These are phyloP conservation scores for Drosophila pectinifera DNA, from an alignment of 1,140 invertebrate species.

Conservation along the genomic window DNA sequence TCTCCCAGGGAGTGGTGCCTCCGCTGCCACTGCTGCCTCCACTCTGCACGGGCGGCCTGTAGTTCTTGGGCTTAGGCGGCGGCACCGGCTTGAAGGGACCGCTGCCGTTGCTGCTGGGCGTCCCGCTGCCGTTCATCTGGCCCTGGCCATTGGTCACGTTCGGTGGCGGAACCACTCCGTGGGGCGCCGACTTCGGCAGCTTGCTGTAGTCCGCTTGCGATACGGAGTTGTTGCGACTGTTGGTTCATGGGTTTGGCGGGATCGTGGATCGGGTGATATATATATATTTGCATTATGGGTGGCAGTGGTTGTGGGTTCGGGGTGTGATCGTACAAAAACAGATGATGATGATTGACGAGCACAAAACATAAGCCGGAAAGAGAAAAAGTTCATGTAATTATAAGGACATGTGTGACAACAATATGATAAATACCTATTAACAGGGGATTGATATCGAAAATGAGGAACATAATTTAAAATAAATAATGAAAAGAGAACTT, in stretches of 20 bases:
- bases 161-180: constrained; percentile 68
- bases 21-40: constrained; percentile 69
- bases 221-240: constrained; percentile 86
- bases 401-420: constrained; percentile 54
- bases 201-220: constrained; percentile 86
- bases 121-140: constrained; percentile 67
- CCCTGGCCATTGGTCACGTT: constrained; percentile 57
- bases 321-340: constrained; percentile 30
- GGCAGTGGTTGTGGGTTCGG: constrained; percentile 18
- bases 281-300: constrained; percentile 37
- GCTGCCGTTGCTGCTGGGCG: constrained; percentile 81
- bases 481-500: not conserved
- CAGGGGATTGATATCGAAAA: not conserved
- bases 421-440: constrained; percentile 16
- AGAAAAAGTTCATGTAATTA: constrained; percentile 71
- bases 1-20: constrained; percentile 76
- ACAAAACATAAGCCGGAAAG: constrained; percentile 75
- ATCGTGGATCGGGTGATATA: constrained; percentile 34
- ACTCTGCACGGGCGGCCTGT: constrained; percentile 89
- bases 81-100: constrained; percentile 93
- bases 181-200: constrained; percentile 71
- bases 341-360: constrained; percentile 33
- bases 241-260: constrained; percentile 29
- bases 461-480: not conserved
- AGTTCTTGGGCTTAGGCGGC: constrained; percentile 96